Evolutionary conservation across 2,113 vertebrate species (phyloP).

Genomic region (Pavo muticus): DNA sequence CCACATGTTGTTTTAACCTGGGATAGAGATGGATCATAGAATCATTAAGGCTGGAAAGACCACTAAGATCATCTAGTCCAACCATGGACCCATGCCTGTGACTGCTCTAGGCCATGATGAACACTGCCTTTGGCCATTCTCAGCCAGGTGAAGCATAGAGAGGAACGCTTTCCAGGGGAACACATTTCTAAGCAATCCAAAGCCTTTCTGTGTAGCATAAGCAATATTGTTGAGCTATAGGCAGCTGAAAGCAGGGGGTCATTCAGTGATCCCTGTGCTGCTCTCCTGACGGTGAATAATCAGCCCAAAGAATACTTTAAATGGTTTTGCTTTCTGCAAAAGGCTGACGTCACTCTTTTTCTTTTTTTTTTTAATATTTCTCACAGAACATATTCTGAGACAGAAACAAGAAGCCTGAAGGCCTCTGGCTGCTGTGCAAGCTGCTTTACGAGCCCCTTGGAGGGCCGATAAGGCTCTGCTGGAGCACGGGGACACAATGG

Average conservation of each 20-base stretch:
- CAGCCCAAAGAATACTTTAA: background rate
- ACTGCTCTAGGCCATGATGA: too few species aligned
- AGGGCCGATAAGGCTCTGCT: constrained; percentile 30
- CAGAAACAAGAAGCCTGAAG: constrained; percentile 28
- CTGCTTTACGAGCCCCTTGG: constrained; percentile 23
- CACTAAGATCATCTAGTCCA: too few species aligned
- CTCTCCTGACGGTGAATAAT: background rate
- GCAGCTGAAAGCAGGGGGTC: background rate
- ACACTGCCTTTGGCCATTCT: background rate
- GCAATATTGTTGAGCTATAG: background rate
- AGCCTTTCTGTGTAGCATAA: constrained; percentile 16
- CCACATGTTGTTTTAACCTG: background rate
- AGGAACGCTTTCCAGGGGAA: constrained; percentile 11
- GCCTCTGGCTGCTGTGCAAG: constrained; percentile 31
- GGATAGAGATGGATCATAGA: background rate
- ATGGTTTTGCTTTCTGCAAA: background rate
- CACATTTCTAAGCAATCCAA: constrained; percentile 37
- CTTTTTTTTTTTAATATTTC: constrained; percentile 6
- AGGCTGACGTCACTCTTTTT: constrained; percentile 9
- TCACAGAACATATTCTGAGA: constrained; percentile 16
- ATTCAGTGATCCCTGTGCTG: background rate
- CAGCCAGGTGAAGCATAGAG: background rate
- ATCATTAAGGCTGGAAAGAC: too few species aligned
- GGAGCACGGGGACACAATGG: background rate
- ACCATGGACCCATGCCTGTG: too few species aligned